These are phyloP conservation scores for Mus caroli DNA, from an alignment of 2,797 vertebrate genomes.

Conservation along the genomic window DNA sequence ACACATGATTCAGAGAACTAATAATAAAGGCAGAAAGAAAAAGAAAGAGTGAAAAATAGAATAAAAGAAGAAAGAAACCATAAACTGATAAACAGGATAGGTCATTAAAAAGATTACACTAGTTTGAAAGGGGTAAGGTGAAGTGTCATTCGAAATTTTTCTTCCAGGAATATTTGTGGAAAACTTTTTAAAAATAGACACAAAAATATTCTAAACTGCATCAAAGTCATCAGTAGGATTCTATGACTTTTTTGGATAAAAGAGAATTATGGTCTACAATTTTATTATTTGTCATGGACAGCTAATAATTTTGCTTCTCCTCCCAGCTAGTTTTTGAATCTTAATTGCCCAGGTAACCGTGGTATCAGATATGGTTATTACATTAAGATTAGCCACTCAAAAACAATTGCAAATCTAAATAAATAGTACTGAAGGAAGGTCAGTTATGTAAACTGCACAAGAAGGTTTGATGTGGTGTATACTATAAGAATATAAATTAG, in stretches of 20 bases:
- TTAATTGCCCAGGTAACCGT: background rate
- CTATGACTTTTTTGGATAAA: background rate
- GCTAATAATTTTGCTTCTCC: background rate
- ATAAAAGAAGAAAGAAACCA: background rate
- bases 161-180: background rate
- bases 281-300: background rate
- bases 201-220: background rate
- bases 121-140: background rate
- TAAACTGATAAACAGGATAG: background rate
- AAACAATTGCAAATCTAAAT: background rate
- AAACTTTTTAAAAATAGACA: constrained; percentile 28
- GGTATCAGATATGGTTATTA: background rate
- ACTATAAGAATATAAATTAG: constrained; percentile 21
- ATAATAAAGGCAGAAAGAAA: background rate
- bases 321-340: background rate
- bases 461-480: background rate
- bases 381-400: background rate
- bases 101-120: background rate
- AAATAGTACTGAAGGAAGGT: constrained; percentile 5
- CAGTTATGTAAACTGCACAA: background rate
- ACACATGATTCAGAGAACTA: background rate
- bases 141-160: background rate
- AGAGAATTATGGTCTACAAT: background rate
- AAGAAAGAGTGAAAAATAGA: background rate
- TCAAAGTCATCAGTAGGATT: background rate